Base-by-base conservation (phyloP, 2,888 invertebrate species). In the Sympetrum striolatum region DNA sequence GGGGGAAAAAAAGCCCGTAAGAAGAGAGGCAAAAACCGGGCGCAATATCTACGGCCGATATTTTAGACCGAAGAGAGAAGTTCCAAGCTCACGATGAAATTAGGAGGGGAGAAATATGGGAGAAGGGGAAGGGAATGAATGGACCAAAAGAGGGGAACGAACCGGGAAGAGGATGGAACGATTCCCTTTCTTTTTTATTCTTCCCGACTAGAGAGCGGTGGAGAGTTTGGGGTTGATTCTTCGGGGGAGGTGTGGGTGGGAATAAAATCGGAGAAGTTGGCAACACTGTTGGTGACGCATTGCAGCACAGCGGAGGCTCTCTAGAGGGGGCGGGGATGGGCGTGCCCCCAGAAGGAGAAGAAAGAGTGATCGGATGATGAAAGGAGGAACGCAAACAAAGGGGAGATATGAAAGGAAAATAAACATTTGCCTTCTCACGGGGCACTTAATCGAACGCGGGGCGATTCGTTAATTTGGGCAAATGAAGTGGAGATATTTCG, bases 201-300 rank as follows among this genome's bases (percentile, higher is more conserved):
- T 18, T n/a, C 64, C 22, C 60, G 18, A 18, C 22, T 14, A 12
- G 22, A 12, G 22, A 64, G 44, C 8, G 64, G 64, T n/a, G 64
- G 64, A 22, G 22, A 22, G 18, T 22, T 5, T 5, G n/a, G 22
- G 22, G 64, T 22, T n/a, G 64, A n/a, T 64, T 64, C 64, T n/a
- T 64, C 25, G 73, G n/a, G 31, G 82, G 58, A 10, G 58, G 60
- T 18, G 53, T 58, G 86, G 22, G 86, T 37, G 39, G 80, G 80
- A 44, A 80, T 39, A n/a, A 58, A 31, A n/a, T 25, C 58, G 60
- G 60, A 35, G 82, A 58, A 35, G 82, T 82, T 82, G 86, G 86
- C 86, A 58, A 86, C 86, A 58, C 86, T 86, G 86, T 39, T 86
- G 86, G 86, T 86, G 86, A 86, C 86, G 86, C 86, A 86, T 86